Conservation (phyloP, 2,797 vertebrate species). For the Botia kubotai region DNA sequence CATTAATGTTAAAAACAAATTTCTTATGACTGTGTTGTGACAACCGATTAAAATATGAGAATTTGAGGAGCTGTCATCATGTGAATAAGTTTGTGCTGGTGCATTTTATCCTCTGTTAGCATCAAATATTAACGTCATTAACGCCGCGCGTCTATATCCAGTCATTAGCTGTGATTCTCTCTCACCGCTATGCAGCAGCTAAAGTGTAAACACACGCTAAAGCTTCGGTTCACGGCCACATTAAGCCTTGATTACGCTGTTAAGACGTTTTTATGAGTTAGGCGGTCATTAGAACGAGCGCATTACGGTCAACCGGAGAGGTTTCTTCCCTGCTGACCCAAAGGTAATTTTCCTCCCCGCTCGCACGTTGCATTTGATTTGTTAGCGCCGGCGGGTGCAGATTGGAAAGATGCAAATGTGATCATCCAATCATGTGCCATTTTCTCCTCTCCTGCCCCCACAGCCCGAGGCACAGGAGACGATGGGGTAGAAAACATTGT, state of each 20-base stretch:
- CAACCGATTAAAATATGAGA: not conserved
- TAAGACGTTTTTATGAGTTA: conserved; percentile 15
- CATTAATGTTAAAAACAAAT: too few relatives aligned
- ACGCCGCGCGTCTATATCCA: conserved; percentile 5
- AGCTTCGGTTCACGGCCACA: conserved; percentile 6
- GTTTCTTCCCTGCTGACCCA: conserved; percentile 33
- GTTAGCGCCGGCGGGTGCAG: conserved; percentile 6
- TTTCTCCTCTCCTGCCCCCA: conserved; percentile 13
- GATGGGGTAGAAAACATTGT: conserved; percentile 33
- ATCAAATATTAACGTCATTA: conserved; percentile 20
- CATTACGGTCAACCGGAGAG: conserved; percentile 30
- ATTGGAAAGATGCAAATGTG: conserved; percentile 43
- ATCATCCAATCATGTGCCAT: conserved; percentile 30
- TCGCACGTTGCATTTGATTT: conserved; percentile 34
- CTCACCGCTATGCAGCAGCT: not conserved
- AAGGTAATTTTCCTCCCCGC: conserved; percentile 37
- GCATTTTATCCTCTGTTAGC: not conserved
- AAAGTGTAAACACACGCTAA: conserved; percentile 19
- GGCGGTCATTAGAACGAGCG: not conserved
- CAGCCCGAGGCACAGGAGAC: not conserved
- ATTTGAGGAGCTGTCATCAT: conserved; percentile 16
- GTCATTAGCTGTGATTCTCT: conserved; percentile 25
- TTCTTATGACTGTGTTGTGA: not conserved
- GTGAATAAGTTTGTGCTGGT: not conserved
- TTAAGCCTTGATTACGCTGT: conserved; percentile 4